A percentile compares a stretch with the other conserved stretches of the same genome.
phyloP scores from a whole-genome alignment of 64 coral and sea anemone genomes.

The Pachyseris speciosa region DNA sequence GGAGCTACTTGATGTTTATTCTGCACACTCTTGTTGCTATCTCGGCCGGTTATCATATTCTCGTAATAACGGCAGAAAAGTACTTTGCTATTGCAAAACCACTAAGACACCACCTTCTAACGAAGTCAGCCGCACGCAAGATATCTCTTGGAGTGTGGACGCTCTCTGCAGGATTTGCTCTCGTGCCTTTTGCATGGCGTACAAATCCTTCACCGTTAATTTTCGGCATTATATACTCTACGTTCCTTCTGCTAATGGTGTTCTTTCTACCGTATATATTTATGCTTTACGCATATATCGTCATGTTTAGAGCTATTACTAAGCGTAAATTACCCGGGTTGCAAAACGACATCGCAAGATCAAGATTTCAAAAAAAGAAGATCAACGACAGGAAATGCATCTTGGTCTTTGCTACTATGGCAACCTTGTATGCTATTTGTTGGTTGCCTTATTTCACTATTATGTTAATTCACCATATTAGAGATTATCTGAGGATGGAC shows the following conservation, averaged over 20 bases:
- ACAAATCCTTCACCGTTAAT: not conserved
- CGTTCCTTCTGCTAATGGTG: conserved; percentile 26
- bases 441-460: conserved; percentile 60
- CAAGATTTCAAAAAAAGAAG: not conserved
- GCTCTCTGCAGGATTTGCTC: not conserved
- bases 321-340: not conserved
- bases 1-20: not conserved
- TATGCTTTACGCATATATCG: conserved; percentile 29
- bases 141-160: conserved; percentile 1
- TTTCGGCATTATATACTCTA: not conserved
- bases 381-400: conserved; percentile 54
- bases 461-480: not conserved
- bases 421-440: conserved; percentile 34
- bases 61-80: conserved; percentile 50
- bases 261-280: conserved; percentile 53
- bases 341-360: not conserved
- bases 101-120: conserved; percentile 23
- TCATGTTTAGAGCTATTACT: conserved; percentile 51
- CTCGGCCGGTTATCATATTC: conserved; percentile 39
- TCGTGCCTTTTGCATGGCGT: not conserved
- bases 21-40: conserved; percentile 33
- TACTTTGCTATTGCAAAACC: conserved; percentile 53
- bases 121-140: not conserved
- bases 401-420: conserved; percentile 50
- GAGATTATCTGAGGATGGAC: not conserved